These are phyloP conservation scores for Drosophila busckii DNA, from an alignment of 1,140 invertebrate species.

Conservation along the genomic window DNA sequence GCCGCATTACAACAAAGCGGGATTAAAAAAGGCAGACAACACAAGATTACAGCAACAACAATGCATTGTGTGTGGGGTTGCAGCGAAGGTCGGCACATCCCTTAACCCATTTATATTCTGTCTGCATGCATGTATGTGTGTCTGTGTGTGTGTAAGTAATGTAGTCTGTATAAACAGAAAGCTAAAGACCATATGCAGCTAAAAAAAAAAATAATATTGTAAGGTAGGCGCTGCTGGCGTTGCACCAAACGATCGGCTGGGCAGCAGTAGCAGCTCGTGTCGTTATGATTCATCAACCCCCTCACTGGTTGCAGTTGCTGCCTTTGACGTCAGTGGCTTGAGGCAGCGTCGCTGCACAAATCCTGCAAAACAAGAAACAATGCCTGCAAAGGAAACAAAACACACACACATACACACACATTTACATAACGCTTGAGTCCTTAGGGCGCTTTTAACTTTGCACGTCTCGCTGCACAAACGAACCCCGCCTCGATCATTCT, in stretches of 20 bases:
- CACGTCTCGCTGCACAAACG: slow-evolving; percentile 55
- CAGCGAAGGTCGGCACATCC: slow-evolving; percentile 10
- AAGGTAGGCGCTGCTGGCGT: slow-evolving; percentile 6
- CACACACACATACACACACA: slow-evolving; percentile 3
- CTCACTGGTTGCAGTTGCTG: not conserved
- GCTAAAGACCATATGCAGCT: slow-evolving; percentile 1
- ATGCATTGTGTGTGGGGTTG: not conserved
- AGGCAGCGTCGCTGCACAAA: too few species aligned
- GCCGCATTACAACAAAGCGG: slow-evolving; percentile 51
- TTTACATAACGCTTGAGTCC: slow-evolving; percentile 55
- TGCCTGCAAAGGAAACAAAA: not conserved
- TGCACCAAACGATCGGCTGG: slow-evolving; percentile 2
- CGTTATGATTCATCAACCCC: slow-evolving; percentile 18
- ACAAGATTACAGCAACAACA: slow-evolving; percentile 47
- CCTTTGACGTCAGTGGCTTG: too few species aligned
- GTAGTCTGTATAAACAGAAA: slow-evolving; percentile 30
- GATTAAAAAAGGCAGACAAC: slow-evolving; percentile 62
- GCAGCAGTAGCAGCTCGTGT: not conserved
- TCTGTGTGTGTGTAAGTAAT: not conserved
- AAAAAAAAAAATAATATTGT: too few species aligned
- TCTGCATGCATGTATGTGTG: not conserved
- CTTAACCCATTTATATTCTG: slow-evolving; percentile 15
- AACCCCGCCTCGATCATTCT: too few species aligned
- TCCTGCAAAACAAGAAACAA: too few species aligned
- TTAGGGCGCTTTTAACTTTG: slow-evolving; percentile 61